Evolutionary conservation across 1,140 invertebrate species (phyloP), one percentile per base, ranked within the genome.

Genomic region (Lerema accius): DNA sequence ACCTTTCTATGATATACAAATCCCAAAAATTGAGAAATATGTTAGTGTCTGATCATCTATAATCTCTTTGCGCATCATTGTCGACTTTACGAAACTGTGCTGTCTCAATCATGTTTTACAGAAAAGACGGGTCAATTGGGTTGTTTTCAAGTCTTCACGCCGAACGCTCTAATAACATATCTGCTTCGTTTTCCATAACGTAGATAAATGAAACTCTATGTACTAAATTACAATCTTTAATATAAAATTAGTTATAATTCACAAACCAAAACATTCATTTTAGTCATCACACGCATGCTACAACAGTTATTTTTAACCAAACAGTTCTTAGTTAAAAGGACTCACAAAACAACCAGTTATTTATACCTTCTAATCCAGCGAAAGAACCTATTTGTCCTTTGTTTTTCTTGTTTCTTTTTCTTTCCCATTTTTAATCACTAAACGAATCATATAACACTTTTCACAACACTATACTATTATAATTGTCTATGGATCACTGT

Each of bases 331-430:
- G 37, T 53, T 53, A 42, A 42, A 56, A 43, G 19, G 13, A 11
- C 53, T 43, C 37, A 53, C 40, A 32, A 26, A 32, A 56, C 23
- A 43, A 40, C 3, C 19, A 35, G 69, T 19, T 32, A 56, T 43
- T 56, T 56, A 43, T 89, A 89, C 86, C 86, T 89, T 80, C 82
- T 77, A 58, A 89, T 89, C 84, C 86, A 89, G 37, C 86, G 80
- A 65, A 89, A 89, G 64, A 89, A 89, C 60, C 84, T 73, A 71
- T 84, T 87, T 35, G 82, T 83, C 17, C 75, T 71, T 67, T 75
- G 83, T 50, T 81, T 86, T 11, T 69, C 78, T 56, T 70, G 81
- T 77, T 87, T 89, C 78, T 87, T 89, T 76, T 89, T 87, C 63
- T 87, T 89, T 62, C 86, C 86, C 86, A 89, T 89, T 75, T 72